A percentile compares a stretch with the other conserved stretches of the same genome.
Evolutionary conservation across 2,888 invertebrate species (phyloP).

Genomic region (Lasius platythorax): DNA sequence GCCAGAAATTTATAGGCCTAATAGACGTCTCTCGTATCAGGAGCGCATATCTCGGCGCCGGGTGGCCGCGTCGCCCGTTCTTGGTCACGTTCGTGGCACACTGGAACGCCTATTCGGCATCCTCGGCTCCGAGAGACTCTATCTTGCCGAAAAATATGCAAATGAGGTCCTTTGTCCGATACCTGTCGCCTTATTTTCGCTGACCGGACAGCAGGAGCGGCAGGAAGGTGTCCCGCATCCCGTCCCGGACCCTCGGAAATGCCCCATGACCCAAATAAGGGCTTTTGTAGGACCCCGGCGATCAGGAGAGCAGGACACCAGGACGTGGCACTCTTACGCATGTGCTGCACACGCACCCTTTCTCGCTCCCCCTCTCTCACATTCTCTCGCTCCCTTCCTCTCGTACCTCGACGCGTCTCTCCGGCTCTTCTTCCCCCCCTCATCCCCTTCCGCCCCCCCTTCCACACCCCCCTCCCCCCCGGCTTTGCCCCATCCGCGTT

Average conservation of each 20-base stretch:
- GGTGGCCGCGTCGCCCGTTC: constrained; percentile 44
- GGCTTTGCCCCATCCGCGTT: constrained; percentile 22
- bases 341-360: constrained; percentile 62
- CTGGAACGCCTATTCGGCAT: constrained; percentile 13
- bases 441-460: too few relatives aligned
- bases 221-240: constrained; percentile 71
- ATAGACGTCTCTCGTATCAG: constrained; percentile 82
- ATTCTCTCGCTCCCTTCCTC: constrained; percentile 25
- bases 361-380: constrained; percentile 15
- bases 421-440: constrained; percentile 15
- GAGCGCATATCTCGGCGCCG: constrained; percentile 74
- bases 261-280: constrained; percentile 85
- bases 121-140: constrained; percentile 32
- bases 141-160: constrained; percentile 81
- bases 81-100: background rate
- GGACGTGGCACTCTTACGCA: constrained; percentile 74
- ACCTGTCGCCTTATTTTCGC: constrained; percentile 85
- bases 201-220: constrained; percentile 80
- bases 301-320: constrained; percentile 82
- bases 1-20: constrained; percentile 84
- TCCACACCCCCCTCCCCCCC: background rate
- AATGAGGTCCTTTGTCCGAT: constrained; percentile 85
- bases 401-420: constrained; percentile 23
- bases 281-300: constrained; percentile 85
- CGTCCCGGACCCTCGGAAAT: constrained; percentile 76